These are phyloP conservation scores for Catharus fuscescens DNA, from an alignment of 2,113 vertebrate species.

Conservation along the genomic window DNA sequence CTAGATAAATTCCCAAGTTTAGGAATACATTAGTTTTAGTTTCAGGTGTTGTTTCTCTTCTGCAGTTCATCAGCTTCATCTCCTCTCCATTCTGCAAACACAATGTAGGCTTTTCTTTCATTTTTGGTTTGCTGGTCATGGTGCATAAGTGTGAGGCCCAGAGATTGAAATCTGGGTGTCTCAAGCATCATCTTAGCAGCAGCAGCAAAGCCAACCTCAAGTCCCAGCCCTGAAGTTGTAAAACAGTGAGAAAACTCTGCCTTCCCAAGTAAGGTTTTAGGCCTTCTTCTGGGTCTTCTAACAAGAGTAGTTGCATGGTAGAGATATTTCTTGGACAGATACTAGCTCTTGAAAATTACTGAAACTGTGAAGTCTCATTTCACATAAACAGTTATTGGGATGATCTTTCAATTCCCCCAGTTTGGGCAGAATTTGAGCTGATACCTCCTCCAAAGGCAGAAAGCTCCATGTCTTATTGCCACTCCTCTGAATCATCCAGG, in stretches of 20 bases:
- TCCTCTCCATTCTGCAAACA: background rate
- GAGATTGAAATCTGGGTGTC: background rate
- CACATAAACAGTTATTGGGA: background rate
- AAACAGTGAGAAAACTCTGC: background rate
- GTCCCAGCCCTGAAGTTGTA: background rate
- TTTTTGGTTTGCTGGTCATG: background rate
- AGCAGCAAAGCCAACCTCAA: background rate
- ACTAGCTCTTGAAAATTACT: background rate
- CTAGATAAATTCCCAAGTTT: background rate
- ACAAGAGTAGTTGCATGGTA: background rate
- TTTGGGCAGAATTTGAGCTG: background rate
- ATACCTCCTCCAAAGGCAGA: background rate
- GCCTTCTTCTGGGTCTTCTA: background rate
- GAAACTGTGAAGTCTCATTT: background rate
- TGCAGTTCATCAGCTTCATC: background rate
- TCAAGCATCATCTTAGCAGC: background rate
- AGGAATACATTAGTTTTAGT: background rate
- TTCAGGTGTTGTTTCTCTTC: background rate
- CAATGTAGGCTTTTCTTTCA: background rate
- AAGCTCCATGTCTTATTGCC: background rate
- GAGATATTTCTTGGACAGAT: background rate
- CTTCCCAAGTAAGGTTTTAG: background rate
- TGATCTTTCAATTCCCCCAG: background rate
- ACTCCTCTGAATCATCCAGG: conserved; percentile 28
- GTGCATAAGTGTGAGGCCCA: background rate